phyloP scores from a whole-genome alignment of 1,140 invertebrate genomes.

The Portunus trituberculatus region DNA sequence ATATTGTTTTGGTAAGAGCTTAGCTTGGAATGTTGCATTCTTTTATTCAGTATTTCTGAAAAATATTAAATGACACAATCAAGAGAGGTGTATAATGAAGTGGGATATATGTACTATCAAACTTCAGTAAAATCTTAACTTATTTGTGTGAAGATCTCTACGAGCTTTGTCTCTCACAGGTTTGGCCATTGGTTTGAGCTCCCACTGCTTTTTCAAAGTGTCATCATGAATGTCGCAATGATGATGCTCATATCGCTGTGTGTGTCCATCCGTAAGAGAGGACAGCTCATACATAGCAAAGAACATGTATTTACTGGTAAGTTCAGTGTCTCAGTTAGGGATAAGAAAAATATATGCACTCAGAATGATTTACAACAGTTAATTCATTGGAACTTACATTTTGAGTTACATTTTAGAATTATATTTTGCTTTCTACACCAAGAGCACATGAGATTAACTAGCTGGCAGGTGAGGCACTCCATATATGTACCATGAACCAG shows the following conservation, averaged over 20 bases:
- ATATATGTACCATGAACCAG: no score
- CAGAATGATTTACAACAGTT: background rate
- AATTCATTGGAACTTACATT: no score
- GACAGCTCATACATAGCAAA: constrained; percentile 89
- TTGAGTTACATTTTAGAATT: no score
- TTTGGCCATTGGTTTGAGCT: constrained; percentile 98
- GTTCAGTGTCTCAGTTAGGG: constrained; percentile 55
- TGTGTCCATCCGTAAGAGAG: constrained; percentile 91
- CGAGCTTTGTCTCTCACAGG: constrained; percentile 85
- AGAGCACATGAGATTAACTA: no score
- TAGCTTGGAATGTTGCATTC: no score
- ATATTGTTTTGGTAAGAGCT: constrained; percentile 97
- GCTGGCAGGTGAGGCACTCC: no score
- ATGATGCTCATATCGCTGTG: constrained; percentile 97
- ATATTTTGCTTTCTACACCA: no score
- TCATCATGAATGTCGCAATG: constrained; percentile 99
- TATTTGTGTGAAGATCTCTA: constrained; percentile 84
- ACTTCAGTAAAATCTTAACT: background rate
- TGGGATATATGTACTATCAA: no score
- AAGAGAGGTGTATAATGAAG: no score
- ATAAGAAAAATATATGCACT: background rate
- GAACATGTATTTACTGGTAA: constrained; percentile 89
- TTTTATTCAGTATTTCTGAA: no score
- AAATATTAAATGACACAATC: no score
- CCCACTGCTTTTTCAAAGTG: constrained; percentile 96